Conservation (phyloP, 1,140 invertebrate genomes). For the Bombus cullumanus region DNA sequence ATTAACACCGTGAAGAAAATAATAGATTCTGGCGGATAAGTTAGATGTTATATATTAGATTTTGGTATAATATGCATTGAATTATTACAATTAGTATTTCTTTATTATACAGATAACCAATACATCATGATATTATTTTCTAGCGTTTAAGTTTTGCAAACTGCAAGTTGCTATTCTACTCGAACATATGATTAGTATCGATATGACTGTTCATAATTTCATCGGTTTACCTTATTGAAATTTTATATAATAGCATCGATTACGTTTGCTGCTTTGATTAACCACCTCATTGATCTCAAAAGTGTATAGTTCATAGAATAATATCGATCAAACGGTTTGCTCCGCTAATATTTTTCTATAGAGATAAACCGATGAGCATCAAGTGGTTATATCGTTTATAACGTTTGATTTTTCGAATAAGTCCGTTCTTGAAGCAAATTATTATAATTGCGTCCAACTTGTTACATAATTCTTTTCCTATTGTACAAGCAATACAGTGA, state of each 20-base stretch:
- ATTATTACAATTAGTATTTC: constrained; percentile 13
- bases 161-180: neutral
- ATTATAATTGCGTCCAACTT: constrained; percentile 50
- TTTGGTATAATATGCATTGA: neutral
- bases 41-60: neutral
- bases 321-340: neutral
- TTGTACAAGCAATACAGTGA: constrained; percentile 21
- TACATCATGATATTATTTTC: constrained; percentile 16
- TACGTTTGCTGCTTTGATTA: neutral
- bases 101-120: neutral
- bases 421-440: constrained; percentile 9
- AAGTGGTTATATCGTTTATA: neutral
- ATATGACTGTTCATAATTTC: neutral
- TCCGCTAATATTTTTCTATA: neutral
- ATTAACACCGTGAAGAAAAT: neutral
- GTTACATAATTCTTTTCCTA: constrained; percentile 41
- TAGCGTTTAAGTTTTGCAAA: constrained; percentile 17
- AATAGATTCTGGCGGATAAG: neutral
- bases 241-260: neutral
- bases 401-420: neutral
- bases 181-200: neutral
- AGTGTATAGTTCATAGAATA: neutral
- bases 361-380: neutral
- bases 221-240: neutral
- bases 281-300: neutral